Base-by-base conservation (phyloP, 2,113 vertebrate species). In the Salvelinus sp. region DNA sequence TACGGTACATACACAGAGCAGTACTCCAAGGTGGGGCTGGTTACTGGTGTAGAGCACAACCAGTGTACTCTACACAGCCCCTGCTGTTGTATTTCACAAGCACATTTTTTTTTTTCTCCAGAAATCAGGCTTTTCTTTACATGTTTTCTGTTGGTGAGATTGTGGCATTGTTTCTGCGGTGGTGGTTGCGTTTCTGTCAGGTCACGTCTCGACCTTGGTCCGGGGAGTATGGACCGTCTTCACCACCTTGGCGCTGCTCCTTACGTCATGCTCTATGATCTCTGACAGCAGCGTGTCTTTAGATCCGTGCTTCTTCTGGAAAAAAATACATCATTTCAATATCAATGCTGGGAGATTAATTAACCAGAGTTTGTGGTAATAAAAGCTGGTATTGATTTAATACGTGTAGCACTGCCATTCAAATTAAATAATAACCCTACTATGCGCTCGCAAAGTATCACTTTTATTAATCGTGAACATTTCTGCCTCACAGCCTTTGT, bases 211-310 rank as follows among this genome's bases (percentile, higher is more conserved):
- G n/a, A 85, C 82, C 79, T 92, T 96, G 67, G 93, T 82, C 73
- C 88, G 85, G 72, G 93, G 86, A 50, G 89, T 89, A 69, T 94
- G 93, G 6, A 92, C 74, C 54, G 93, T 94, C 89, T 94, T 95
- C 77, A 94, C 63, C 2, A 90, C 92, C 88, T 95, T 96, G 79
- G 86, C 86, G 76, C 80, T 84, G 44, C 89, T 77, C 78, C 93
- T 95, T 82, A 87, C 89, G 82, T 93, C 83, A 30, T 83, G 1
- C 1, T 72, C 91, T n/a, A 73, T 91, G 88, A 93, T 92, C 87
- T 94, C 94, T 57, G 91, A 91, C 60, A 95, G 79, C 60, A 95
- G 79, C 78, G 92, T 93, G 78, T 95, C 94, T 92, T 95, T 95
- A 83, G 95, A 95, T 27, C 92, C 94, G 0, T 91, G 93, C 83